Conservation (phyloP, 2,797 vertebrate species). For the Melanotaenia trifasciata region DNA sequence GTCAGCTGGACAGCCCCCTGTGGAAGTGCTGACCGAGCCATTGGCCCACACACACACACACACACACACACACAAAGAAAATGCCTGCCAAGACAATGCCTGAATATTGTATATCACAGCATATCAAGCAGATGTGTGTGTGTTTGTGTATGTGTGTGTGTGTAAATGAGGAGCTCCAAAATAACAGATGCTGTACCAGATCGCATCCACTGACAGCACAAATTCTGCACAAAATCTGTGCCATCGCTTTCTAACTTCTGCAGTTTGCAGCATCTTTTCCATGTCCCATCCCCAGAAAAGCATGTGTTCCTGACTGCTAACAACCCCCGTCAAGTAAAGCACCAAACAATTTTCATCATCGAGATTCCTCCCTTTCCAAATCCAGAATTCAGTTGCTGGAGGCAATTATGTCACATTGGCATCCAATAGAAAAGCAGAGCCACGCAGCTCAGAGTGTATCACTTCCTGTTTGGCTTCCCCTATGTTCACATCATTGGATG, state of each 20-base stretch:
- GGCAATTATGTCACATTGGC: slow-evolving; percentile 53
- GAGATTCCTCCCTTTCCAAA: slow-evolving; percentile 48
- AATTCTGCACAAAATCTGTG: slow-evolving; percentile 34
- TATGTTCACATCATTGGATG: slow-evolving; percentile 45
- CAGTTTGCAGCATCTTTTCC: slow-evolving; percentile 38
- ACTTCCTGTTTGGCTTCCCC: slow-evolving; percentile 58
- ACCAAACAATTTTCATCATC: slow-evolving; percentile 55
- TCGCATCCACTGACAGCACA: slow-evolving; percentile 38
- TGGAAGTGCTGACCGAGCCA: slow-evolving; percentile 76
- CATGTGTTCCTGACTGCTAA: slow-evolving; percentile 47
- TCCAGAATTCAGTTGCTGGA: slow-evolving; percentile 56
- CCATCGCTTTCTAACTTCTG: slow-evolving; percentile 41
- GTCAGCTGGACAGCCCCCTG: slow-evolving; percentile 73
- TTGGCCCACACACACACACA: slow-evolving; percentile 32
- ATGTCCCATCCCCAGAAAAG: slow-evolving; percentile 42
- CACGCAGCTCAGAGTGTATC: slow-evolving; percentile 51
- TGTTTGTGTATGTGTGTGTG: slow-evolving; percentile 22
- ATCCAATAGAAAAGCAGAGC: slow-evolving; percentile 43
- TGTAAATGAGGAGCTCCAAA: slow-evolving; percentile 41
- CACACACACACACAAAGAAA: slow-evolving; percentile 50
- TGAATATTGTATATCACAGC: slow-evolving; percentile 75
- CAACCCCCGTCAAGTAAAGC: slow-evolving; percentile 60
- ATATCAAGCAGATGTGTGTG: slow-evolving; percentile 56
- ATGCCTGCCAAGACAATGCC: slow-evolving; percentile 66
- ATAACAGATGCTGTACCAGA: slow-evolving; percentile 60